Conservation (phyloP, 2,888 invertebrate genomes). For the Phasia obesa region DNA sequence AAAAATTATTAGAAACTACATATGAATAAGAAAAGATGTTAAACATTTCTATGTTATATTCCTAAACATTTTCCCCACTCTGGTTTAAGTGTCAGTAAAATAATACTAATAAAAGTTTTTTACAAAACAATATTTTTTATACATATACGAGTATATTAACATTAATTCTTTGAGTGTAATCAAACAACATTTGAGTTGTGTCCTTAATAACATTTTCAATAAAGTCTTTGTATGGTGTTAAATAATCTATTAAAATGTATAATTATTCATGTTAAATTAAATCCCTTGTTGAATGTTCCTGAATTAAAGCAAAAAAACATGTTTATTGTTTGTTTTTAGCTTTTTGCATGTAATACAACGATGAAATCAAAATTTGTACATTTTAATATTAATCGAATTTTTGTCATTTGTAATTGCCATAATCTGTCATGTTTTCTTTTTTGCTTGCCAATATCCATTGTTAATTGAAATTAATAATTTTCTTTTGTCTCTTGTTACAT, state of each 20-base stretch:
- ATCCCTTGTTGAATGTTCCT: conserved; percentile 47
- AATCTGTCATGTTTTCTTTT: conserved; percentile 62
- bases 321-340: conserved; percentile 26
- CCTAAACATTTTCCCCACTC: conserved; percentile 40
- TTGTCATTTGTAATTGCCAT: conserved; percentile 61
- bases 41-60: not conserved
- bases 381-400: conserved; percentile 37
- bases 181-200: not conserved
- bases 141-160: conserved; percentile 27
- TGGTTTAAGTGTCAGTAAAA: conserved; percentile 37
- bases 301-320: conserved; percentile 5
- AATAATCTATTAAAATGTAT: conserved; percentile 6
- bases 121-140: not conserved
- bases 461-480: conserved; percentile 52
- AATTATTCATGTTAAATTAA: conserved; percentile 32
- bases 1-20: too few relatives aligned
- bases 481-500: conserved; percentile 20
- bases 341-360: conserved; percentile 42
- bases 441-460: conserved; percentile 53
- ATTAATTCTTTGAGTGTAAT: conserved; percentile 25
- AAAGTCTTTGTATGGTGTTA: conserved; percentile 22
- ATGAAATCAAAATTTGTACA: conserved; percentile 38
- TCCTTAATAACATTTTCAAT: conserved; percentile 23
- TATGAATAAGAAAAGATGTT: too few relatives aligned
- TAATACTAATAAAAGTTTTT: conserved; percentile 39